Base-by-base conservation (phyloP, 2,113 vertebrate genomes). In the Macrotis lagotis region DNA sequence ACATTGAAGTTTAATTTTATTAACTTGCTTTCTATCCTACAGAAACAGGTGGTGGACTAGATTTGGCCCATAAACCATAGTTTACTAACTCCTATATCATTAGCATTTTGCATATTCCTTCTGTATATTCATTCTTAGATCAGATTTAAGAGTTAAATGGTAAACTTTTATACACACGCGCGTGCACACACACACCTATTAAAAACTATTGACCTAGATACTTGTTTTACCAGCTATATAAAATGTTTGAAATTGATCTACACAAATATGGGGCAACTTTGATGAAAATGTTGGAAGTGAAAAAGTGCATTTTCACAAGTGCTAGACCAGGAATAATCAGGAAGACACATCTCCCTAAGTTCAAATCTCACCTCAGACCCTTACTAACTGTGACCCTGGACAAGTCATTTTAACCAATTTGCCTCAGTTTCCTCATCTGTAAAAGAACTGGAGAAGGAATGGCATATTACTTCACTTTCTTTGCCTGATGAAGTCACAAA, bases 101-200 rank as follows among this genome's bases (percentile, higher is more conserved):
- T 97, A 91, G 93, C 88, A 91, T 37, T 89, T 93, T 14, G 10
- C 25, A 53, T 88, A 9, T 90, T 88, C 83, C 90, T 95, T 9
- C 90, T 49, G 95, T 93, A 91, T 55, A 9, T 19, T 96, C 22
- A 48, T 47, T 93, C 66, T 47, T 50, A n/a, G 88, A 12, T 96
- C 22, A 74, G 26, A 59, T 59, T 93, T 66, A 95, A 93, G 83
- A 94, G 48, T 74, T 94, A 51, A 8, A 55, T 91, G 51, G 25
- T n/a, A 51, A 88, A 7, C 83, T 55, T 91, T 25, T 91, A 2
- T 28, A 74, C 66, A n/a, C 37, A n/a, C 4, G n/a, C n/a, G n/a
- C n/a, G n/a, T n/a, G n/a, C n/a, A n/a, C n/a, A n/a, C n/a, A n/a
- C n/a, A n/a, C n/a, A n/a, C n/a, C n/a, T 8, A 25, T 25, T 53